These are phyloP conservation scores for Pleuronectes platessa DNA, from an alignment of 2,113 vertebrate genomes.

Conservation along the genomic window DNA sequence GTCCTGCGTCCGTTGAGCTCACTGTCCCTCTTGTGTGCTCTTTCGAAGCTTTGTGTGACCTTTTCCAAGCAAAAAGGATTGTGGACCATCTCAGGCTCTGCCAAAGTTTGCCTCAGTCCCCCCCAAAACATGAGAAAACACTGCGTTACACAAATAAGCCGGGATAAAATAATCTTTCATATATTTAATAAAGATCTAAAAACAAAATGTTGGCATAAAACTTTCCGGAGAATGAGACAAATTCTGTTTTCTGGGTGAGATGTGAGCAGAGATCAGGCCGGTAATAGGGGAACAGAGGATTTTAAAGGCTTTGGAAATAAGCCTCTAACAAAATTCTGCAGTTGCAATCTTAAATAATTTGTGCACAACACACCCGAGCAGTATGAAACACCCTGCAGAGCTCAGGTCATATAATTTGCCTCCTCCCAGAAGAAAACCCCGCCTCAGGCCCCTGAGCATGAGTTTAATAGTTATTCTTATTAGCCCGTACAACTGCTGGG, in stretches of 20 bases:
- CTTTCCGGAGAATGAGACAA: conserved; percentile 3
- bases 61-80: conserved; percentile 34
- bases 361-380: conserved; percentile 22
- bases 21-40: conserved; percentile 4
- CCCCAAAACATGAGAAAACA: conserved; percentile 19
- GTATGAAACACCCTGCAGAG: conserved; percentile 42
- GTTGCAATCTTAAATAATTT: conserved; percentile 35
- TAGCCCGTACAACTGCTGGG: conserved; percentile 53
- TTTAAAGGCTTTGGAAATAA: conserved; percentile 49
- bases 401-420: conserved; percentile 61
- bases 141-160: conserved; percentile 10
- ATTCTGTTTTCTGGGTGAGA: conserved; percentile 16
- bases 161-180: neutral
- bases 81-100: conserved; percentile 14
- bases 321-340: conserved; percentile 43
- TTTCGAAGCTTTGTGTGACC: conserved; percentile 26
- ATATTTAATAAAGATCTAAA: neutral
- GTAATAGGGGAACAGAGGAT: conserved; percentile 36
- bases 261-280: conserved; percentile 16
- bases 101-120: conserved; percentile 20
- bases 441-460: conserved; percentile 30
- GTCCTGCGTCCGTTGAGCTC: neutral
- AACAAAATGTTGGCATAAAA: neutral
- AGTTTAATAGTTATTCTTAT: conserved; percentile 69
- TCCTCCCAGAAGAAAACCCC: conserved; percentile 24